phyloP scores from a whole-genome alignment of 2,797 vertebrate species.

The Limnodromus scolopaceus region DNA sequence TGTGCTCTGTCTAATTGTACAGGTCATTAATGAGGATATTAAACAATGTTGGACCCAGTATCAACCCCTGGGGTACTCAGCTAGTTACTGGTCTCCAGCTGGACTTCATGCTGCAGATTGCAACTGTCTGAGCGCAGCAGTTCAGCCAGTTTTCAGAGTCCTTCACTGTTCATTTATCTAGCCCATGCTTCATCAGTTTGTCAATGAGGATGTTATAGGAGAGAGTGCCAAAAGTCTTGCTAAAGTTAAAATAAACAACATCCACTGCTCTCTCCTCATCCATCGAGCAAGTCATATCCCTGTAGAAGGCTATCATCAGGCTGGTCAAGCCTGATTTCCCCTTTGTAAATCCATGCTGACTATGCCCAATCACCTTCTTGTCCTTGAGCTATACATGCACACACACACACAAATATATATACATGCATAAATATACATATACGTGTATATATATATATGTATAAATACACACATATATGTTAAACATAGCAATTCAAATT shows the following conservation, averaged over 20 bases:
- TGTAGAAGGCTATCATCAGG: background rate
- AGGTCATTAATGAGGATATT: background rate
- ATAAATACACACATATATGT: rapidly evolving
- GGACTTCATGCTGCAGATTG: background rate
- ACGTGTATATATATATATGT: too few relatives aligned
- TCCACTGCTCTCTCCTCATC: background rate
- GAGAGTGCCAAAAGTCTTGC: background rate
- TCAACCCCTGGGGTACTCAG: background rate
- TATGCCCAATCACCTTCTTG: background rate
- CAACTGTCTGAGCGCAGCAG: background rate
- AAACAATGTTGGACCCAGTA: background rate
- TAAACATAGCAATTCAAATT: background rate
- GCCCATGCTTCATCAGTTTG: background rate
- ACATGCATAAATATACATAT: rapidly evolving
- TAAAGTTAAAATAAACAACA: background rate
- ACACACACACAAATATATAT: rapidly evolving
- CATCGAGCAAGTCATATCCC: rapidly evolving
- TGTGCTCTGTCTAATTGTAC: background rate
- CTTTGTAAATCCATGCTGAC: background rate
- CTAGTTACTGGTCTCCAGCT: background rate
- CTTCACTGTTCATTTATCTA: slow-evolving; percentile 14
- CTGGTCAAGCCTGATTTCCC: background rate
- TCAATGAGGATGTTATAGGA: background rate
- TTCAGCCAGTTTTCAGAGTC: background rate
- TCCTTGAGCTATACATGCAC: background rate